A percentile compares a stretch with the other conserved stretches of the same genome.
phyloP scores from a whole-genome alignment of 2,113 vertebrate genomes.

The Psammodynastes pulverulentus region DNA sequence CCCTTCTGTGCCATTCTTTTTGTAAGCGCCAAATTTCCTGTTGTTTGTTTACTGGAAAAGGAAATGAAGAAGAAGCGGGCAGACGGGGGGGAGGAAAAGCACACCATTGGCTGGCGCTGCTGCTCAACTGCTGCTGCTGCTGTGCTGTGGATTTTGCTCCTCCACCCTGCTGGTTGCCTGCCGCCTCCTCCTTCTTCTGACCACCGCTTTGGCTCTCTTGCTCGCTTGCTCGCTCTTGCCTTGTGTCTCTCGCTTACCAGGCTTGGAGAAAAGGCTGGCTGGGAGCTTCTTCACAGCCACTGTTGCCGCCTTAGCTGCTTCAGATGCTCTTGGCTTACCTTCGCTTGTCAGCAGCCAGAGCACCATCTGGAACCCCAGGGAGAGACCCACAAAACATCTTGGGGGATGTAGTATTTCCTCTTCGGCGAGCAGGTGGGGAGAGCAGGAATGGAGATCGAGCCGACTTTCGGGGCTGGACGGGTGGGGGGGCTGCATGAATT shows the following conservation, averaged over 20 bases:
- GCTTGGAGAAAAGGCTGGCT: neutral
- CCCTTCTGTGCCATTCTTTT: too few species aligned
- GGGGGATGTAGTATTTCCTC: slow-evolving; percentile 66
- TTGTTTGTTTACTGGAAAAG: too few species aligned
- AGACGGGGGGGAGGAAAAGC: slow-evolving; percentile 61
- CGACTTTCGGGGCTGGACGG: too few species aligned
- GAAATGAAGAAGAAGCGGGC: neutral
- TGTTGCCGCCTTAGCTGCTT: slow-evolving; percentile 47
- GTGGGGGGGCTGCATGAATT: too few species aligned
- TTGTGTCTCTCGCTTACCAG: neutral
- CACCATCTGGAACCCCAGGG: slow-evolving; percentile 71
- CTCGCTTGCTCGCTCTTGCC: neutral
- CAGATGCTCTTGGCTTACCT: slow-evolving; percentile 59
- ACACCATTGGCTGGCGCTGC: slow-evolving; percentile 57
- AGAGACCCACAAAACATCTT: slow-evolving; percentile 66
- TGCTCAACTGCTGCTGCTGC: slow-evolving; percentile 42
- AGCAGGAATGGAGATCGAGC: too few species aligned
- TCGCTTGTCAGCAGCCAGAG: slow-evolving; percentile 52
- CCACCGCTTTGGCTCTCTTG: too few species aligned
- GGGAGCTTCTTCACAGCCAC: slow-evolving; percentile 19
- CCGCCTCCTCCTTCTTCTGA: neutral
- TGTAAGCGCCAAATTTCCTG: too few species aligned
- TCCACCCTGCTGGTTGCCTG: neutral
- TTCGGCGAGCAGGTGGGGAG: too few species aligned
- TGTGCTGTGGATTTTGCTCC: neutral